These are phyloP conservation scores for Drosophila phalerata DNA, from an alignment of 2,888 invertebrate species.

Conservation along the genomic window DNA sequence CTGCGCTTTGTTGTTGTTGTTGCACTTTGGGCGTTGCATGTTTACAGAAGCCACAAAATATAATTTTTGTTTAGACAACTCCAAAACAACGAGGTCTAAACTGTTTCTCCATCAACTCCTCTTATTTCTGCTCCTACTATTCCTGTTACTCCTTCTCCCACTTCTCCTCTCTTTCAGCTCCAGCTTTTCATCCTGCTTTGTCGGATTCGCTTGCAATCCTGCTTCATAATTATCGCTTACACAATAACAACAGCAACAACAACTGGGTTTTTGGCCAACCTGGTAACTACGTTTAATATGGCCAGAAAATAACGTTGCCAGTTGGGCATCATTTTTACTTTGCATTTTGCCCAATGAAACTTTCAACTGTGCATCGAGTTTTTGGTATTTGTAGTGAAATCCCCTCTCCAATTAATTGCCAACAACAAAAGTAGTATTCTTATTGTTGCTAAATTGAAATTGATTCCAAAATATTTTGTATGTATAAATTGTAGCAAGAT, in stretches of 20 bases:
- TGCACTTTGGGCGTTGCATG: slow-evolving; percentile 67
- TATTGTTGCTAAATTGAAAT: background rate
- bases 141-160: background rate
- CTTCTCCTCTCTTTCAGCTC: slow-evolving; percentile 1
- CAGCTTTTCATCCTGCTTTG: background rate
- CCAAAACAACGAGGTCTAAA: slow-evolving; percentile 46
- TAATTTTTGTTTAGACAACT: slow-evolving; percentile 78
- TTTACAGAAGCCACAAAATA: slow-evolving; percentile 77
- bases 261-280: slow-evolving; percentile 2
- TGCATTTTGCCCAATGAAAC: slow-evolving; percentile 12
- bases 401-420: slow-evolving; percentile 5
- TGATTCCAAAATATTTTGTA: background rate
- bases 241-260: slow-evolving; percentile 32
- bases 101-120: slow-evolving; percentile 16
- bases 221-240: slow-evolving; percentile 51
- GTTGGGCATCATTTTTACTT: slow-evolving; percentile 41
- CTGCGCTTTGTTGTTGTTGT: slow-evolving; percentile 37
- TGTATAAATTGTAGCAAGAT: too few relatives aligned
- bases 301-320: slow-evolving; percentile 40
- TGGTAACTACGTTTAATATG: slow-evolving; percentile 48
- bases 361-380: slow-evolving; percentile 10
- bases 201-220: slow-evolving; percentile 13
- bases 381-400: background rate
- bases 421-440: slow-evolving; percentile 5
- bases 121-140: background rate